Evolutionary conservation across 2,113 vertebrate genomes (phyloP), one percentile per base, ranked within the genome.

Genomic region (Phrynosoma platyrhinos): DNA sequence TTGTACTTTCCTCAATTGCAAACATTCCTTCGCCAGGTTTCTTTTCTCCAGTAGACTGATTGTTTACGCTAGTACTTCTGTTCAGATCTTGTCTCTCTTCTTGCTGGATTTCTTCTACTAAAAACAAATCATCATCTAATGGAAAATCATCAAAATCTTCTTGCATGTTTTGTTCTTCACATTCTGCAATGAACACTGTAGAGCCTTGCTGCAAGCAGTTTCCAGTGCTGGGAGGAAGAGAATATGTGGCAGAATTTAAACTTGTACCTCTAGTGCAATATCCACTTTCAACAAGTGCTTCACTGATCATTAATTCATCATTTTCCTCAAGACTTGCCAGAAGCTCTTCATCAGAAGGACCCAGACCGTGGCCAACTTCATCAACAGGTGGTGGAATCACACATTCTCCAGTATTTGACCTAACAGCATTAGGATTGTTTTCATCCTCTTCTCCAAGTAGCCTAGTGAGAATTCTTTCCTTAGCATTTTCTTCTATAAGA

Each of bases 341-440:
- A 79, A 99, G 94, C 89, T 98, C 98, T 93, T 97, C 97, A 94
- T 98, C 98, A 25, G 98, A 98, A 27, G 96, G 95, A 40, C 96
- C 98, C 32, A 93, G 66, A 0, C 32, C 72, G 91, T 97, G 94
- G n/a, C 95, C 96, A n/a, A 94, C 25, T 55, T 89, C 95, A 90
- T 91, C 91, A 40, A 86, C 12, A 85, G 89, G 92, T 86, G 90
- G 91, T 66, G 92, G 27, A 85, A 92, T 47, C 58, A 23, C 88
- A 79, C 91, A 91, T 30, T 90, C 2, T 0, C 53, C 90, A 88
- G 68, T 91, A 95, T 55, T 80, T 91, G 94, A 88, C 88, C 88
- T 91, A 58, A 83, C 82, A 90, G 93, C 58, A 91, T 88, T 81
- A 85, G 91, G 69, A 27, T 5, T 13, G 32, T 84, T 91, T 87